phyloP scores from a whole-genome alignment of 2,797 vertebrate genomes.

The Tauraco hartlaubi region DNA sequence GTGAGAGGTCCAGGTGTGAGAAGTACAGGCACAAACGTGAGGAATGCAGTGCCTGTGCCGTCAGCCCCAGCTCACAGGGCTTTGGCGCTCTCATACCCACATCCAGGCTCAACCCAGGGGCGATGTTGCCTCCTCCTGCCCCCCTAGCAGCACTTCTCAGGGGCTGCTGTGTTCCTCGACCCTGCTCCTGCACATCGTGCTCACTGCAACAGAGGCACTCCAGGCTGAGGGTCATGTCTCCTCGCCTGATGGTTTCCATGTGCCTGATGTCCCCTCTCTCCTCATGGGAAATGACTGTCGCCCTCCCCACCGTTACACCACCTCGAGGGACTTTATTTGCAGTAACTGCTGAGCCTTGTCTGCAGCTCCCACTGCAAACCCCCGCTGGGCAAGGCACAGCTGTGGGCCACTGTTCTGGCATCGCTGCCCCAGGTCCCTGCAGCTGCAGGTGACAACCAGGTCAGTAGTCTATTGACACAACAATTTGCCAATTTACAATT shows the following conservation, averaged over 20 bases:
- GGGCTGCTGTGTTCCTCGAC: not conserved
- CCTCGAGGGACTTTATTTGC: not conserved
- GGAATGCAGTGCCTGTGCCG: accelerated
- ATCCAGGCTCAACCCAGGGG: accelerated
- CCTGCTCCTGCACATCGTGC: accelerated
- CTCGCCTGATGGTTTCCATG: not conserved
- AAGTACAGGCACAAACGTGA: accelerated
- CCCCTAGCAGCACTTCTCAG: not conserved
- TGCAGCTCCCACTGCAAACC: not conserved
- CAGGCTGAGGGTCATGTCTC: not conserved
- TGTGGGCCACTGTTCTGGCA: not conserved
- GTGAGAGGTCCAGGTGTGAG: not conserved
- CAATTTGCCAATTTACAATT: accelerated
- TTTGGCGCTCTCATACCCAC: not conserved
- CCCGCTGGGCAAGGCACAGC: accelerated
- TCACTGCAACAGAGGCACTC: accelerated
- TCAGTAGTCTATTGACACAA: accelerated
- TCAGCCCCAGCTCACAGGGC: accelerated
- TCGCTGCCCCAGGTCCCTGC: not conserved
- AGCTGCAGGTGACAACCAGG: not conserved
- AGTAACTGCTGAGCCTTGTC: not conserved
- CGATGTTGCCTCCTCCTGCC: not conserved
- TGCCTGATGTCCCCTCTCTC: not conserved
- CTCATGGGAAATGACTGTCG: too few relatives aligned
- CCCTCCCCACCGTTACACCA: accelerated